These are phyloP conservation scores for Chiroxiphia lanceolata DNA, from an alignment of 2,797 vertebrate species.

Conservation along the genomic window DNA sequence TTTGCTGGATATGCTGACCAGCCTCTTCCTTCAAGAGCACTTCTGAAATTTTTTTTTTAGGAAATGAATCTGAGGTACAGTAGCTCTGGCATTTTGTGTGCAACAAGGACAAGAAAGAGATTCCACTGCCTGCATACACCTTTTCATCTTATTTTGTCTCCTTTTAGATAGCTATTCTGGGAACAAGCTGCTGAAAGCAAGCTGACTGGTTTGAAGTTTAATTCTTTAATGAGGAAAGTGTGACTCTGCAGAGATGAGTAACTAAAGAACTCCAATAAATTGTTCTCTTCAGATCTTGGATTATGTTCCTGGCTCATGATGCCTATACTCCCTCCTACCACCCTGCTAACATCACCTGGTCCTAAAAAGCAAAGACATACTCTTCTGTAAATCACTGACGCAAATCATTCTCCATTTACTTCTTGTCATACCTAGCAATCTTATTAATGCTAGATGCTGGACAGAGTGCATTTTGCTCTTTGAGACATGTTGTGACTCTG, in stretches of 20 bases:
- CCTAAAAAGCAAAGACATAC: not conserved
- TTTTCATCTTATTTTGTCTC: not conserved
- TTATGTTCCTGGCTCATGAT: not conserved
- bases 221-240: not conserved
- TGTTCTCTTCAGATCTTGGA: not conserved
- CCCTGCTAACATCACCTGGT: not conserved
- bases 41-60: not conserved
- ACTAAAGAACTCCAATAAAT: not conserved
- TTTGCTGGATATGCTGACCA: not conserved
- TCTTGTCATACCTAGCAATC: not conserved
- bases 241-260: not conserved
- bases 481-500: not conserved
- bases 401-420: not conserved
- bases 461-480: not conserved
- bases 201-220: not conserved
- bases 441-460: not conserved
- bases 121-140: not conserved
- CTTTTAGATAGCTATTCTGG: not conserved
- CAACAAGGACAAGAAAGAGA: not conserved
- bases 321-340: not conserved
- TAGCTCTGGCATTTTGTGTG: not conserved
- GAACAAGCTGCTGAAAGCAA: not conserved
- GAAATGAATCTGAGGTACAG: not conserved
- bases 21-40: not conserved
- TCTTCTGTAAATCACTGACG: not conserved